A percentile compares a stretch with the other conserved stretches of the same genome.
These are phyloP conservation scores for Pseudomyrmex flavicornis DNA, from an alignment of 1,140 invertebrate genomes.

Conservation along the genomic window DNA sequence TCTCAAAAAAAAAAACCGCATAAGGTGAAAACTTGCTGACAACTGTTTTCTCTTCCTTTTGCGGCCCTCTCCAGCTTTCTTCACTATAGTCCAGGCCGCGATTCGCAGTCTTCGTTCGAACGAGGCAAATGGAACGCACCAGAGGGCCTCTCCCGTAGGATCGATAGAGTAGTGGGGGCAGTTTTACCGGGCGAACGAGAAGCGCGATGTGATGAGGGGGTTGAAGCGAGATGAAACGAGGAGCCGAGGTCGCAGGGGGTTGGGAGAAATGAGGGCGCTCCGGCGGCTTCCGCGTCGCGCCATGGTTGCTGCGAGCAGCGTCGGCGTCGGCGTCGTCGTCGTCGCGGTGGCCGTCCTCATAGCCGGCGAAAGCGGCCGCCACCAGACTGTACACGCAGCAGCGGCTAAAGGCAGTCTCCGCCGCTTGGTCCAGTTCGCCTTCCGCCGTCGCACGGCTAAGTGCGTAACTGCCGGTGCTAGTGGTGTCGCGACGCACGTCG, in stretches of 20 bases:
- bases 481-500: slow-evolving; percentile 55
- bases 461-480: slow-evolving; percentile 48
- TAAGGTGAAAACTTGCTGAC: slow-evolving; percentile 25
- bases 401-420: slow-evolving; percentile 66
- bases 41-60: slow-evolving; percentile 28
- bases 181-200: slow-evolving; percentile 41
- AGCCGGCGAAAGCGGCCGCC: slow-evolving; percentile 68
- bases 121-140: slow-evolving; percentile 72
- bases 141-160: slow-evolving; percentile 73
- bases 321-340: slow-evolving; percentile 73
- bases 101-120: slow-evolving; percentile 73
- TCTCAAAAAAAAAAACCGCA: slow-evolving; percentile 14
- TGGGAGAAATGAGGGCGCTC: slow-evolving; percentile 72
- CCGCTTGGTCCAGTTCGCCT: slow-evolving; percentile 71
- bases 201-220: slow-evolving; percentile 35
- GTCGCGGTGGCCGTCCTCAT: slow-evolving; percentile 64
- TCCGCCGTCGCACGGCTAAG: slow-evolving; percentile 66
- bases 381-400: slow-evolving; percentile 70
- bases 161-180: slow-evolving; percentile 75
- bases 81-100: slow-evolving; percentile 44
- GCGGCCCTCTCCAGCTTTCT: slow-evolving; percentile 40
- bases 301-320: slow-evolving; percentile 77
- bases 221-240: slow-evolving; percentile 57
- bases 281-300: slow-evolving; percentile 72
- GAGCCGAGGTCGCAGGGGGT: slow-evolving; percentile 62